Evolutionary conservation across 2,797 vertebrate genomes (phyloP), one percentile per base, ranked within the genome.

Genomic region (Zenarchopterus dispar): DNA sequence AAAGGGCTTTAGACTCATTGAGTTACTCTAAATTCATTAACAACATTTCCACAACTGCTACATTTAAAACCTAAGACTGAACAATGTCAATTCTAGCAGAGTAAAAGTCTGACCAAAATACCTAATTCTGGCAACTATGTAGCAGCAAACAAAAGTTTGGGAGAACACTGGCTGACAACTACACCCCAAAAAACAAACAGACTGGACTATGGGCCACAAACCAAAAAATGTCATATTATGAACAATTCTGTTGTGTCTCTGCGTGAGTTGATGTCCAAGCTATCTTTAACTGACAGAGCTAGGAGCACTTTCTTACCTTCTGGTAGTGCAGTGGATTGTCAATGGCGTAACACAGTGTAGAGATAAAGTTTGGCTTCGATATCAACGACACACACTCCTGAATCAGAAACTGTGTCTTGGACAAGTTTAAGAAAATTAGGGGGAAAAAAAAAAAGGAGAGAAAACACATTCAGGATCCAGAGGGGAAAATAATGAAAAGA

Each of bases 291-390:
- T 3, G 13, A 39, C 13, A 39, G 36, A 39, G 15, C 3, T 17
- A 11, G 13, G 7, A 69, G 17, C 4, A 31, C 51, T 13, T 52
- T 77, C 92, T 76, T 93, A 99, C 98, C 97, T 99, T 99, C 92
- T 99, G 98, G 93, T 99, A 99, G 92, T 99, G 98, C 89, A 99
- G 93, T n/a, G 98, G 98, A 95, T 98, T 98, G 96, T 99, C 97
- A 90, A 99, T 95, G 92, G 98, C 96, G 95, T 99, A 99, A 64
- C 97, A 99, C 82, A 99, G 93, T 73, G 97, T 99, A 56, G 97
- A 98, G 92, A 99, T 98, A 93, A 99, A 99, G 89, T 99, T 99
- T 91, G 98, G 98, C 94, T 99, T 99, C 43, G 97, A 98, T 85
- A 99, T 99, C 92, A 99, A 94, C 63, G 95, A 97, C 56, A 95